Base-by-base conservation (phyloP, 2,797 vertebrate genomes). In the Siniperca undulata region DNA sequence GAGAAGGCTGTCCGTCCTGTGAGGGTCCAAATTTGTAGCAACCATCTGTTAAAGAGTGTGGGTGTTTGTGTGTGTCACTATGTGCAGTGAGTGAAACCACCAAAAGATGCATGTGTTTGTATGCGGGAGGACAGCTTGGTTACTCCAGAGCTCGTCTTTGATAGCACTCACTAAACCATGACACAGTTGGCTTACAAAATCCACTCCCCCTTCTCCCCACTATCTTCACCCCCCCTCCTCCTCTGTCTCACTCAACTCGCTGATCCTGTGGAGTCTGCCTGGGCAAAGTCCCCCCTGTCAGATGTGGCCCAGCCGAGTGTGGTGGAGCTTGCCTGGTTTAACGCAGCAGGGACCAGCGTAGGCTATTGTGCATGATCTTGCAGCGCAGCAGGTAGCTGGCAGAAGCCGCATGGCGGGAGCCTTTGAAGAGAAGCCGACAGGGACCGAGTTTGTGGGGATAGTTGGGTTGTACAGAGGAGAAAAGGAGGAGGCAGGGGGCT, bases 231-330 rank as follows among this genome's bases (percentile, higher is more conserved):
- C 53, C 27, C 60, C 38, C 65, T 48, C 70, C 80, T 77, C 74
- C 69, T 81, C 84, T 70, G 42, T 75, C 81, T 80, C 75, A 53
- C 82, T 76, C 84, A 73, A 78, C 78, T 73, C 77, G 60, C 85
- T 73, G 86, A 86, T 91, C 89, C 74, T 69, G 78, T 65, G 66
- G 77, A 83, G 84, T 84, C 62, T 2, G 78, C 76, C 83, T 64
- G 70, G 70, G 76, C 71, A 78, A 75, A 79, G 82, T 34, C 78
- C 74, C 77, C 44, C 80, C 77, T 27, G 64, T 94, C 92, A 93
- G 93, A 93, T 92, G 93, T 92, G 86, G 83, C 90, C 88, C 91
- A 91, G 88, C 88, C 85, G 82, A 94, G 93, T 95, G 94, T 87
- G 89, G 87, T 82, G 77, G 86, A 85, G 90, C 88, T 92, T 84